Evolutionary conservation across 2,888 invertebrate species (phyloP).

Genomic region (Kuschelorhynchus macadamiae): DNA sequence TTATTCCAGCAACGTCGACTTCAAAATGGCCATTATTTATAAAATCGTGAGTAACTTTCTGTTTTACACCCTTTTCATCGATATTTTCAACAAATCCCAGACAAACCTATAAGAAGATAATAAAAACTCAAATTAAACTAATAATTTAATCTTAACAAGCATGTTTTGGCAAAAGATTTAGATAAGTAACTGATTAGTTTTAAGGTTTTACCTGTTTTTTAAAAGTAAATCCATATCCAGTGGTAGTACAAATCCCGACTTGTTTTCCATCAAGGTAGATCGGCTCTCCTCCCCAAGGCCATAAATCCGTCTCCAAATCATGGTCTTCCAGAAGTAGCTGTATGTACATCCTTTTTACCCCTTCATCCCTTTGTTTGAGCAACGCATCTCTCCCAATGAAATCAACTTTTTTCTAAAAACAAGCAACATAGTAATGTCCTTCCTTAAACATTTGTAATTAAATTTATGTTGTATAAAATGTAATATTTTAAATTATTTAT

Average conservation of each 20-base stretch:
- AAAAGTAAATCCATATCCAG: constrained; percentile 95
- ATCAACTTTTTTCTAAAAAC: constrained; percentile 81
- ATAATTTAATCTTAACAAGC: too few species aligned
- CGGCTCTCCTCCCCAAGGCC: constrained; percentile 98
- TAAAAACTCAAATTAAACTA: too few species aligned
- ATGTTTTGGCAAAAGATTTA: too few species aligned
- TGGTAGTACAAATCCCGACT: constrained; percentile 95
- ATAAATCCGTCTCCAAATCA: constrained; percentile 89
- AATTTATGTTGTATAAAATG: too few species aligned
- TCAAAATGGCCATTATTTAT: constrained; percentile 91
- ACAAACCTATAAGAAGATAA: constrained; percentile 86
- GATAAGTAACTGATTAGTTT: too few species aligned
- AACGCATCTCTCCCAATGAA: constrained; percentile 95
- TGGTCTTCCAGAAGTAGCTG: constrained; percentile 93
- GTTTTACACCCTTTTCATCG: constrained; percentile 77
- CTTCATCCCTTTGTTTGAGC: constrained; percentile 84
- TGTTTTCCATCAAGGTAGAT: constrained; percentile 93
- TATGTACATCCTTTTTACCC: constrained; percentile 91
- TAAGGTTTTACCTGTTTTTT: constrained; percentile 92
- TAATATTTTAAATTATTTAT: too few species aligned
- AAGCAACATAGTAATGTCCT: constrained; percentile 1
- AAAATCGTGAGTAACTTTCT: constrained; percentile 86
- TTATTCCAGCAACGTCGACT: constrained; percentile 92
- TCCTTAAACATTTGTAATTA: too few species aligned
- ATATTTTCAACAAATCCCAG: constrained; percentile 93